These are phyloP conservation scores for Leiothrix lutea DNA, from an alignment of 2,113 vertebrate species.

Conservation along the genomic window DNA sequence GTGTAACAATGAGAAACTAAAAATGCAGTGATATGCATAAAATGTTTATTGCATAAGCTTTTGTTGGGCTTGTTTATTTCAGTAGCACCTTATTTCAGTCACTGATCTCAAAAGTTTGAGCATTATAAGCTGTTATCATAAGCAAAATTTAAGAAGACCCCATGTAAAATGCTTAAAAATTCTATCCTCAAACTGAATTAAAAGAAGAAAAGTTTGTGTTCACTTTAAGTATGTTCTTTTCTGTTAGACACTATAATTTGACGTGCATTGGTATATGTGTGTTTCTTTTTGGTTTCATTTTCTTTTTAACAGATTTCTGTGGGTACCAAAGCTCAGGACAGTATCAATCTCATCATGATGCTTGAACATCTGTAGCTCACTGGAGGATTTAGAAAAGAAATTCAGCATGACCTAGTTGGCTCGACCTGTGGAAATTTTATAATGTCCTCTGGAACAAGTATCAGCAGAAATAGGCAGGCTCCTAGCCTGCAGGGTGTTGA, in stretches of 20 bases:
- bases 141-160: not conserved
- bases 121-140: not conserved
- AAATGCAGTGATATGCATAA: not conserved
- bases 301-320: slow-evolving; percentile 56
- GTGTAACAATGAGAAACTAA: not conserved
- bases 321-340: not conserved
- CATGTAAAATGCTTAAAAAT: not conserved
- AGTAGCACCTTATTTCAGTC: not conserved
- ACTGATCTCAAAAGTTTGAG: not conserved
- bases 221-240: not conserved
- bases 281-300: not conserved
- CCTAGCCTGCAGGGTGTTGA: slow-evolving; percentile 89
- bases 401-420: slow-evolving; percentile 74
- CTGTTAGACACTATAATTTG: not conserved
- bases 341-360: not conserved
- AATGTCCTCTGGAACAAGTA: slow-evolving; percentile 85
- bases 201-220: not conserved
- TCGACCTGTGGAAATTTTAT: slow-evolving; percentile 73
- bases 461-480: slow-evolving; percentile 78
- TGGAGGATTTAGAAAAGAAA: slow-evolving; percentile 11
- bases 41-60: not conserved
- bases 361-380: slow-evolving; percentile 46
- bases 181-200: not conserved
- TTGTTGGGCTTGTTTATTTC: not conserved
- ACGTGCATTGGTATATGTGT: not conserved